Conservation (phyloP, 2,797 vertebrate genomes). For the Acanthurus tractus region DNA sequence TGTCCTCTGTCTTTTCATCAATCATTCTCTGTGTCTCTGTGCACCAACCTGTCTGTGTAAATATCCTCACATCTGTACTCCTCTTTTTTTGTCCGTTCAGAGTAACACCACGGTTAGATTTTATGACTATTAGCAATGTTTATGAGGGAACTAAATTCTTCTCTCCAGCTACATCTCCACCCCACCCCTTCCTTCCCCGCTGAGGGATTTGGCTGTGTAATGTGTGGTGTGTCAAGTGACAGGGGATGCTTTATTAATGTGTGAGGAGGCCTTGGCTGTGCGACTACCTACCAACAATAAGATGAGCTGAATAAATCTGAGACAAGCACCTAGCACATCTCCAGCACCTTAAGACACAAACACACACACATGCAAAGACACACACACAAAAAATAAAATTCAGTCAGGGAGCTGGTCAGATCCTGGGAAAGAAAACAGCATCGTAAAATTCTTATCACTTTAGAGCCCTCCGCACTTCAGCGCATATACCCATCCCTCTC, state of each 20-base stretch:
- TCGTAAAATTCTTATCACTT: slow-evolving; percentile 82
- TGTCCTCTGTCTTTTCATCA: slow-evolving; percentile 41
- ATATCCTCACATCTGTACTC: slow-evolving; percentile 18
- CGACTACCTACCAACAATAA: slow-evolving; percentile 59
- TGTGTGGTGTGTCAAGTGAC: slow-evolving; percentile 59
- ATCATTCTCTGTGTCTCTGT: slow-evolving; percentile 31
- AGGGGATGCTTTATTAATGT: slow-evolving; percentile 72
- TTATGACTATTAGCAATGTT: slow-evolving; percentile 42
- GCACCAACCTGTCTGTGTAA: slow-evolving; percentile 26
- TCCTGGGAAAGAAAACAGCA: slow-evolving; percentile 75
- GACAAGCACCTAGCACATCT: slow-evolving; percentile 50
- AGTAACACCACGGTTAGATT: slow-evolving; percentile 21
- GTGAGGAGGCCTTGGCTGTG: slow-evolving; percentile 70
- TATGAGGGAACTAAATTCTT: not conserved
- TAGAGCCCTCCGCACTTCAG: slow-evolving; percentile 64
- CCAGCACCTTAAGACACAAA: slow-evolving; percentile 6
- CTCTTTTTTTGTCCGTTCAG: slow-evolving; percentile 31
- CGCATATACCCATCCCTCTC: slow-evolving; percentile 41
- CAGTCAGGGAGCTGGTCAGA: slow-evolving; percentile 66
- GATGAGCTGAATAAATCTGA: slow-evolving; percentile 80
- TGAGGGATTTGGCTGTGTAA: slow-evolving; percentile 50
- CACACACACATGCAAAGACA: not conserved
- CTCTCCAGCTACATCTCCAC: not conserved
- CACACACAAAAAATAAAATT: slow-evolving; percentile 22
- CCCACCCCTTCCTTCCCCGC: not conserved